phyloP scores from a whole-genome alignment of 2,113 vertebrate genomes.

The Mastomys natalensis region DNA sequence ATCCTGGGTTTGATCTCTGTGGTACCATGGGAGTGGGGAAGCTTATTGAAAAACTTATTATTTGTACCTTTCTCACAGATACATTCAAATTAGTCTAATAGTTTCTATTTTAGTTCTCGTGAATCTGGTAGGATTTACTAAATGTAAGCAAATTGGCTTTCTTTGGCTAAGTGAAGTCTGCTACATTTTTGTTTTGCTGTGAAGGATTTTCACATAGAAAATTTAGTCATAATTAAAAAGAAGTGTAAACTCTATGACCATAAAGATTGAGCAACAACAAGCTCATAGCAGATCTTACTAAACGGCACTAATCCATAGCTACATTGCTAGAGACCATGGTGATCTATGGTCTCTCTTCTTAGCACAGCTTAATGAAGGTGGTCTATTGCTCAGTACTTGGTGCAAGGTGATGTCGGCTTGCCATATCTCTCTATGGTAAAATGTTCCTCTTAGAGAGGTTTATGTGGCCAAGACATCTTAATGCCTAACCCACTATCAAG shows the following conservation, averaged over 20 bases:
- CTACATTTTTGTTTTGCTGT: not conserved
- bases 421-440: not conserved
- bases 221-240: constrained; percentile 13
- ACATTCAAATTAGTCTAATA: not conserved
- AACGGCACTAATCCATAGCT: not conserved
- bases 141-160: not conserved
- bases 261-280: not conserved
- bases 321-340: not conserved
- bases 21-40: not conserved
- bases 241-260: not conserved
- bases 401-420: not conserved
- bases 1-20: not conserved
- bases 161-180: not conserved
- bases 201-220: constrained; percentile 18
- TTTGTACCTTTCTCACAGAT: not conserved
- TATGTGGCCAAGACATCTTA: not conserved
- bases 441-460: constrained; percentile 11
- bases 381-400: not conserved
- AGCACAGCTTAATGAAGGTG: not conserved
- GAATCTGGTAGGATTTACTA: not conserved
- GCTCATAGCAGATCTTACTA: not conserved
- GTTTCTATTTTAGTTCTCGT: not conserved
- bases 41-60: not conserved
- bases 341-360: not conserved
- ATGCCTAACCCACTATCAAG: not conserved